Percentiles rank a stretch among this genome's conserved stretches.
phyloP scores from a whole-genome alignment of 1,140 invertebrate genomes.

The Aphaenogaster ashmeadi region DNA sequence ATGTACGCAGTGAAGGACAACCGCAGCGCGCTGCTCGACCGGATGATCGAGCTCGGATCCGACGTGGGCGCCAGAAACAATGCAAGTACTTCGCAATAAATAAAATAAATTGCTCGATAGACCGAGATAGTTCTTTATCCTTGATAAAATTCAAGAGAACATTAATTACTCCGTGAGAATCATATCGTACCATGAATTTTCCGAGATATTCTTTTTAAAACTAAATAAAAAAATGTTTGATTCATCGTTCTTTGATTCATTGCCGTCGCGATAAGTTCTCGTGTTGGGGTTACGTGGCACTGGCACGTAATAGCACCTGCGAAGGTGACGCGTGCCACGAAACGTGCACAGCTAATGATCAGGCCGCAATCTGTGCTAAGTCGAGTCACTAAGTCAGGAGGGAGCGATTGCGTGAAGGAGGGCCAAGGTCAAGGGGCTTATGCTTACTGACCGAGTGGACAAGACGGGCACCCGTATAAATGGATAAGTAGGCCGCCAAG shows the following conservation, averaged over 20 bases:
- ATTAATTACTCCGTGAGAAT: background rate
- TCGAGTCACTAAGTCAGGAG: conserved; percentile 59
- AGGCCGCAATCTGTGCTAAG: conserved; percentile 79
- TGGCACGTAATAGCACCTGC: conserved; percentile 61
- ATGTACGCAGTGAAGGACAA: conserved; percentile 99
- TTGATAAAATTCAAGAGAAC: background rate
- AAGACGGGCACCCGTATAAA: conserved; percentile 43
- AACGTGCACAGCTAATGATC: conserved; percentile 81
- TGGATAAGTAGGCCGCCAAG: conserved; percentile 76
- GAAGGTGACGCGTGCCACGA: conserved; percentile 57
- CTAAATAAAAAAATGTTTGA: conserved; percentile 14
- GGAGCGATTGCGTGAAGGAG: conserved; percentile 85
- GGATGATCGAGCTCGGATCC: conserved; percentile 96
- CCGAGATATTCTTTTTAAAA: background rate
- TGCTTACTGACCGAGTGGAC: conserved; percentile 56
- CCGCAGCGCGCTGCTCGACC: conserved; percentile 94
- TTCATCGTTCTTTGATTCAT: conserved; percentile 10
- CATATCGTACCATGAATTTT: background rate
- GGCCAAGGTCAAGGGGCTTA: conserved; percentile 85
- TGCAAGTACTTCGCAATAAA: conserved; percentile 89
- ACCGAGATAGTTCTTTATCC: background rate
- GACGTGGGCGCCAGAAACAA: conserved; percentile 96
- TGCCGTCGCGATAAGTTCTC: conserved; percentile 33
- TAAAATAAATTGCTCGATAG: background rate
- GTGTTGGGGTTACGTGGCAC: conserved; percentile 61